A percentile compares a stretch with the other conserved stretches of the same genome.
phyloP scores from a whole-genome alignment of 2,113 vertebrate genomes.

The Poicephalus meyeri region DNA sequence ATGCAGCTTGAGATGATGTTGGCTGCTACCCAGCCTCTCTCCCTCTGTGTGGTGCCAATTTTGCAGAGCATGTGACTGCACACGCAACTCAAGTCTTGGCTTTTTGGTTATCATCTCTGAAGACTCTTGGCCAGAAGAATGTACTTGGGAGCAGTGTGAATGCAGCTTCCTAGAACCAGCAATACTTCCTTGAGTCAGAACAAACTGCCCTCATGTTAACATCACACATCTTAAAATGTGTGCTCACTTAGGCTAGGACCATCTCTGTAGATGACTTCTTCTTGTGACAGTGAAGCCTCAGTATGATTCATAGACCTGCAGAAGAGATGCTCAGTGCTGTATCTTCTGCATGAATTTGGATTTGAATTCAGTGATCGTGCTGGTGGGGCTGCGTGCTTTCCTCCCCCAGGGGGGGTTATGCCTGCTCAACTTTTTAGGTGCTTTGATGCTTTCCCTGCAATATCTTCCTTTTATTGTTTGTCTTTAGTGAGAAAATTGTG shows the following conservation, averaged over 20 bases:
- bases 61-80: not conserved
- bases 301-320: rapidly evolving
- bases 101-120: rapidly evolving
- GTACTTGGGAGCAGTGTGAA: not conserved
- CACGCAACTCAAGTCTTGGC: not conserved
- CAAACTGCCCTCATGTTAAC: rapidly evolving
- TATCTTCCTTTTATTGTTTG: not conserved
- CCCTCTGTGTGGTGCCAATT: not conserved
- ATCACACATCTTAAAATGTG: rapidly evolving
- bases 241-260: not conserved
- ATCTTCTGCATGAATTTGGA: not conserved
- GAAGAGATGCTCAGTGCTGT: not conserved
- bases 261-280: not conserved
- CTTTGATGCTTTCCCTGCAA: not conserved
- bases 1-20: not conserved
- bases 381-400: not conserved
- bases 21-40: not conserved
- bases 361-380: not conserved
- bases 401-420: too few relatives aligned
- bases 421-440: not conserved
- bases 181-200: not conserved
- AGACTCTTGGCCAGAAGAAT: not conserved
- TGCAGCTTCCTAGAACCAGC: not conserved
- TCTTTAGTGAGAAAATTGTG: not conserved
- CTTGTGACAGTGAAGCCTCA: not conserved